Percentiles rank a stretch among this genome's conserved stretches.
Evolutionary conservation across 2,888 invertebrate genomes (phyloP).

Genomic region (Tenthredo notha): DNA sequence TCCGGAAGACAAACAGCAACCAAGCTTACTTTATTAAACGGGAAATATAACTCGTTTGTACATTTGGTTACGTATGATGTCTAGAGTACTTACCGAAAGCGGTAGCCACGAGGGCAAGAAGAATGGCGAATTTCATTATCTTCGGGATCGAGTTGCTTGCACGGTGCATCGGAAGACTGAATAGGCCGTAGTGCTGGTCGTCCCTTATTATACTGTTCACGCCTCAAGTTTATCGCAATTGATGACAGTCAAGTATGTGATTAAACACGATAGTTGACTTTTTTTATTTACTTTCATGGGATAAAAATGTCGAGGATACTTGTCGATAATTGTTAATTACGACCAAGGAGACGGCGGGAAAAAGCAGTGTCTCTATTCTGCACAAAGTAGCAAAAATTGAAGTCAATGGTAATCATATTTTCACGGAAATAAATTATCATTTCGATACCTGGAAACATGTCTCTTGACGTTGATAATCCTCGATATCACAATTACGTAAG

Average conservation of each 20-base stretch:
- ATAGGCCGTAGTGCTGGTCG: neutral
- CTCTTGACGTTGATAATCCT: neutral
- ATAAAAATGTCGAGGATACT: neutral
- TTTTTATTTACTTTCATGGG: too few relatives aligned
- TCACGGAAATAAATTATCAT: neutral
- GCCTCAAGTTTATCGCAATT: neutral
- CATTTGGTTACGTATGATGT: too few relatives aligned
- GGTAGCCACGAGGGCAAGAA: constrained; percentile 53
- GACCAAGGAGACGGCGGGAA: neutral
- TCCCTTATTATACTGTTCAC: constrained; percentile 2
- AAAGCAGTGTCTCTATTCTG: neutral
- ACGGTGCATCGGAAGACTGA: constrained; percentile 5
- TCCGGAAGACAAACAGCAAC: neutral
- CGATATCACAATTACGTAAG: neutral
- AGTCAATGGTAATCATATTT: neutral
- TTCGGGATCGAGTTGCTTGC: constrained; percentile 17
- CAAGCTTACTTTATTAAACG: neutral
- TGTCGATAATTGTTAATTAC: neutral
- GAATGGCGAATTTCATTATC: constrained; percentile 57
- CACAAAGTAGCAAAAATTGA: neutral
- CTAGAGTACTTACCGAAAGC: constrained; percentile 49
- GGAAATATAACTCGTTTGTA: neutral
- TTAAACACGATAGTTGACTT: neutral
- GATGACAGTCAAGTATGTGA: neutral
- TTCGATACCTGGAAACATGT: neutral